A percentile compares a stretch with the other conserved stretches of the same genome.
Evolutionary conservation across 2,113 vertebrate genomes (phyloP).

Genomic region (Thermophis baileyi): DNA sequence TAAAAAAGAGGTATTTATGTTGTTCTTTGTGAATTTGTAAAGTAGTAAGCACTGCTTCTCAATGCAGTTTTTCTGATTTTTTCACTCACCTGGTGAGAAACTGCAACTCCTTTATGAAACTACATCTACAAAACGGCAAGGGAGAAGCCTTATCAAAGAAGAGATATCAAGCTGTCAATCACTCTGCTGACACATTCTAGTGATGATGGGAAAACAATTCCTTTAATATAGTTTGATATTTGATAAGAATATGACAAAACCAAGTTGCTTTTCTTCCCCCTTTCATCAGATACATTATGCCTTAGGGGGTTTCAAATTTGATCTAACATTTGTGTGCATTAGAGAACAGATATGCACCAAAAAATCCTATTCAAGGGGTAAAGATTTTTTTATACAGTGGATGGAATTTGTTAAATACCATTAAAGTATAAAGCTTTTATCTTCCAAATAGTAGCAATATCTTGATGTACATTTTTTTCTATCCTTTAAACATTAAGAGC

Average conservation of each 20-base stretch:
- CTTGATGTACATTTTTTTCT: not conserved
- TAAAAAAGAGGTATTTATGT: constrained; percentile 31
- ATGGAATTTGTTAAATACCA: constrained; percentile 39
- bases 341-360: constrained; percentile 47
- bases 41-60: constrained; percentile 58
- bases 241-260: constrained; percentile 69
- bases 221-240: constrained; percentile 76
- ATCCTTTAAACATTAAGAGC: constrained; percentile 24
- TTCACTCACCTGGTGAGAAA: constrained; percentile 62
- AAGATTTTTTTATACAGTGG: constrained; percentile 31
- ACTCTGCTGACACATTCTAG: constrained; percentile 54
- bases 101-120: constrained; percentile 70
- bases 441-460: constrained; percentile 35
- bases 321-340: constrained; percentile 63
- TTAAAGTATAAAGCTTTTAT: constrained; percentile 53
- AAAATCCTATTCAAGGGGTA: not conserved
- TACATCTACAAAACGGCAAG: constrained; percentile 66
- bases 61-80: constrained; percentile 53
- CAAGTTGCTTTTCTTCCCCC: constrained; percentile 47
- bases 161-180: constrained; percentile 72
- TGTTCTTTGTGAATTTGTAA: constrained; percentile 59
- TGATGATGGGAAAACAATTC: constrained; percentile 70
- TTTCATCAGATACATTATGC: constrained; percentile 67
- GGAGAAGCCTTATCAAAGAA: constrained; percentile 71
- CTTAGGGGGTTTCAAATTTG: constrained; percentile 60